Base-by-base conservation (phyloP, 2,888 invertebrate species). In the Mantis religiosa region DNA sequence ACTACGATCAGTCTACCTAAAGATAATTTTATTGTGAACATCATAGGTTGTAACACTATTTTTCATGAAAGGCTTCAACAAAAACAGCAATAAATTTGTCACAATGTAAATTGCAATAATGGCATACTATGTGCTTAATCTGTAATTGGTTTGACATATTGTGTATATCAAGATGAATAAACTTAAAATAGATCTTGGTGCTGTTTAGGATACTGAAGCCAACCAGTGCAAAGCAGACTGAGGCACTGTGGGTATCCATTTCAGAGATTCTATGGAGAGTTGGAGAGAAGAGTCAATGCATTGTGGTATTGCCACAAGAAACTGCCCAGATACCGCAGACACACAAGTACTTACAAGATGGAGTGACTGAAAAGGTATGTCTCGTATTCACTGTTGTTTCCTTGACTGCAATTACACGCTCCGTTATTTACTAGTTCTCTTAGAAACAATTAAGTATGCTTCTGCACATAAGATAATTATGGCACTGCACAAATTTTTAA, bases 251-350 rank as follows among this genome's bases (percentile, higher is more conserved):
- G 92, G 93, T 94, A 12, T 95, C 97, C 0, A 94, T 97, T 91
- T 94, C 96, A 41, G 96, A 96, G 91, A 95, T 97, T 71, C 94
- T 97, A 90, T 96, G 96, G 95, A 95, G 95, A 86, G 95, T 96
- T 89, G 96, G 95, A 0, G 96, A 96, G 89, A 94, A 94, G 91
- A 93, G 93, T 88, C 90, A 91, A 85, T 91, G 91, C 91, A 92
- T 92, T 88, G 94, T 96, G 12, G 95, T 93, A 25, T 92, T 97
- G 88, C 96, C 96, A 0, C 95, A 95, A 85, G 95, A 95, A 84
- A 94, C 93, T 14, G 92, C 93, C 0, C 95, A 96, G 91, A 94
- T 96, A 88, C 95, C 95, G 90, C 96, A 96, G 91, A 95, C 95
- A 90, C 95, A 95, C 9, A 94, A 95, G 89, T 97, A 96, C 92